Evolutionary conservation across 2,797 vertebrate genomes (phyloP).

Genomic region (Aselliscus stoliczkanus): DNA sequence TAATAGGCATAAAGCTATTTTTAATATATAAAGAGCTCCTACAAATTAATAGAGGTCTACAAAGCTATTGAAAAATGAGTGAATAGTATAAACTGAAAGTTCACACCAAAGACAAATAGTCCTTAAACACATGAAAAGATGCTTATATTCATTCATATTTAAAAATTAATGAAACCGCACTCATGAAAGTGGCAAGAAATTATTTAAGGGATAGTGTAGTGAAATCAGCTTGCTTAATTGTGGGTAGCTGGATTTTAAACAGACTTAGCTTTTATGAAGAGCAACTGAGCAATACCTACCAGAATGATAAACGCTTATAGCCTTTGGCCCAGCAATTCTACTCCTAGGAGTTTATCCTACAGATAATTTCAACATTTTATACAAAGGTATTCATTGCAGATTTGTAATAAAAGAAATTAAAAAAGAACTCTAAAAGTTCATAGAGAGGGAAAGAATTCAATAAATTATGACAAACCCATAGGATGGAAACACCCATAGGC

Average conservation of each 20-base stretch:
- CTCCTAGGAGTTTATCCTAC: neutral
- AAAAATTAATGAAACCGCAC: conserved; percentile 1
- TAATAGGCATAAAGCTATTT: neutral
- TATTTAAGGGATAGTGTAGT: neutral
- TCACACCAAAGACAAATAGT: neutral
- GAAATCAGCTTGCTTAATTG: neutral
- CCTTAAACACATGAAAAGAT: conserved; percentile 5
- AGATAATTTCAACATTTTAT: neutral
- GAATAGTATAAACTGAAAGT: neutral
- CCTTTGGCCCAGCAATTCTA: neutral
- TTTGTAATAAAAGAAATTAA: neutral
- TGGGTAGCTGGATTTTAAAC: neutral
- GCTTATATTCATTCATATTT: neutral
- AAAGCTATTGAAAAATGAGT: neutral
- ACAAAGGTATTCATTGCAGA: neutral
- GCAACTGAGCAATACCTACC: neutral
- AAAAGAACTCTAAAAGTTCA: neutral
- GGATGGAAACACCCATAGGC: neutral
- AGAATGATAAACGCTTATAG: neutral
- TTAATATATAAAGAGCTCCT: neutral
- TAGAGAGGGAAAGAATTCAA: neutral
- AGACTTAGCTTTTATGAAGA: neutral
- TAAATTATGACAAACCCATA: neutral
- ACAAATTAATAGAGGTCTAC: neutral
- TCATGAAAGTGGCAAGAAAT: neutral